A percentile compares a stretch with the other conserved stretches of the same genome.
These are phyloP conservation scores for Drosophila teissieri DNA, from an alignment of 1,140 invertebrate genomes.

Conservation along the genomic window DNA sequence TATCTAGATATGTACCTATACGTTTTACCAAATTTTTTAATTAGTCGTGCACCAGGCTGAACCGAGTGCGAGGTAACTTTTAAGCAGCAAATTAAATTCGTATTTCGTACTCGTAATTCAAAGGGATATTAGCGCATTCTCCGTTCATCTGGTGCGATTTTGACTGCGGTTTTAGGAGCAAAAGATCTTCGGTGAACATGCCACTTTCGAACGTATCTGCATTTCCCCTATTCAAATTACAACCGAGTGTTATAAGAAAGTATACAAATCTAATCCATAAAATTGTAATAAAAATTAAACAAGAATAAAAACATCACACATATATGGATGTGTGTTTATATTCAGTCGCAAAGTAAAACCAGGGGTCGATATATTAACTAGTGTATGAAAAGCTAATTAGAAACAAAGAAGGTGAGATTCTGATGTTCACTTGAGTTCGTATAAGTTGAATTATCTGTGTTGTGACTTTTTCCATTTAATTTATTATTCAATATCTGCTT, in stretches of 20 bases:
- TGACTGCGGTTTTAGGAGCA: conserved; percentile 5
- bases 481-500: conserved; percentile 7
- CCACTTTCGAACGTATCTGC: conserved; percentile 48
- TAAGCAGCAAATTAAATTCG: conserved; percentile 30
- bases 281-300: conserved; percentile 61
- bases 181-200: conserved; percentile 11
- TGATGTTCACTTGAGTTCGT: background rate
- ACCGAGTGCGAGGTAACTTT: conserved; percentile 23
- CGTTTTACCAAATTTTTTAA: conserved; percentile 58
- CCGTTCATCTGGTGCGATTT: conserved; percentile 16
- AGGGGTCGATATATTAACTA: conserved; percentile 5
- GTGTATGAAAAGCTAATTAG: background rate
- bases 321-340: conserved; percentile 9
- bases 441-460: background rate
- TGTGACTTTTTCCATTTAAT: background rate
- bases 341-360: background rate
- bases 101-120: conserved; percentile 32
- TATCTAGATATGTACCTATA: conserved; percentile 53
- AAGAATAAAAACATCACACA: conserved; percentile 50
- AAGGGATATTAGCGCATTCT: conserved; percentile 7
- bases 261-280: conserved; percentile 58
- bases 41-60: conserved; percentile 24
- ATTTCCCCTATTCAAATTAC: conserved; percentile 50
- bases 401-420: conserved; percentile 24
- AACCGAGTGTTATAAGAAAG: conserved; percentile 48